Evolutionary conservation across 2,797 vertebrate species (phyloP).

Genomic region (Brachyalestes nurse): DNA sequence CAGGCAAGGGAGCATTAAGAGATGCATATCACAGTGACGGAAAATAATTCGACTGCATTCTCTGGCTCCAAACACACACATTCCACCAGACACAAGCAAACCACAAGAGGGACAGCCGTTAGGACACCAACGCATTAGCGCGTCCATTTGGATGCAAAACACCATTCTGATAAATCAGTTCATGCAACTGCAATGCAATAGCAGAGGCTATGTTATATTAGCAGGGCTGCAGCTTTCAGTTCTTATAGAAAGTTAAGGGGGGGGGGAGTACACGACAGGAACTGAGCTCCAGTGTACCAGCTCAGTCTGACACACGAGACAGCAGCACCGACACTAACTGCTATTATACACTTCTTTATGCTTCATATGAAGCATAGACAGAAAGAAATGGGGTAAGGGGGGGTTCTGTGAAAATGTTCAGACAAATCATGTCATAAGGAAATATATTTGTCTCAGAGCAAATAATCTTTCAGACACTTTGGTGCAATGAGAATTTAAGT

Average conservation of each 20-base stretch:
- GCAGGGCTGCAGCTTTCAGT: constrained; percentile 34
- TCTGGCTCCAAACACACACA: constrained; percentile 8
- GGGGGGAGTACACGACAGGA: background rate
- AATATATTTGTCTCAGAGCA: background rate
- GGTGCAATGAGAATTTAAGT: constrained; percentile 24
- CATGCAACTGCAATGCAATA: constrained; percentile 45
- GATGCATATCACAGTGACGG: constrained; percentile 70
- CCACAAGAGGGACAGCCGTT: constrained; percentile 25
- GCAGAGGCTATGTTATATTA: constrained; percentile 26
- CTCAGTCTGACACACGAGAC: constrained; percentile 24
- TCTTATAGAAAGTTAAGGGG: background rate
- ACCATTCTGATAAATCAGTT: constrained; percentile 24
- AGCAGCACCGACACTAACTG: constrained; percentile 7
- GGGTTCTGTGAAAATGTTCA: background rate
- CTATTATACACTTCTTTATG: constrained; percentile 12
- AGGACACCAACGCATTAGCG: constrained; percentile 19
- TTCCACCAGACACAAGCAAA: constrained; percentile 30
- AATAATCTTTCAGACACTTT: constrained; percentile 12
- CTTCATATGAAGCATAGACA: constrained; percentile 22
- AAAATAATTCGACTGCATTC: constrained; percentile 46
- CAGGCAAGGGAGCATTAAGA: constrained; percentile 63
- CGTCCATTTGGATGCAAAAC: constrained; percentile 38
- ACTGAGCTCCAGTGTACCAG: constrained; percentile 31
- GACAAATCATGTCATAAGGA: background rate
- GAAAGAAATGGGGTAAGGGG: background rate